Conservation (phyloP, 2,888 invertebrate genomes). For the Orthonychiurus folsomi region DNA sequence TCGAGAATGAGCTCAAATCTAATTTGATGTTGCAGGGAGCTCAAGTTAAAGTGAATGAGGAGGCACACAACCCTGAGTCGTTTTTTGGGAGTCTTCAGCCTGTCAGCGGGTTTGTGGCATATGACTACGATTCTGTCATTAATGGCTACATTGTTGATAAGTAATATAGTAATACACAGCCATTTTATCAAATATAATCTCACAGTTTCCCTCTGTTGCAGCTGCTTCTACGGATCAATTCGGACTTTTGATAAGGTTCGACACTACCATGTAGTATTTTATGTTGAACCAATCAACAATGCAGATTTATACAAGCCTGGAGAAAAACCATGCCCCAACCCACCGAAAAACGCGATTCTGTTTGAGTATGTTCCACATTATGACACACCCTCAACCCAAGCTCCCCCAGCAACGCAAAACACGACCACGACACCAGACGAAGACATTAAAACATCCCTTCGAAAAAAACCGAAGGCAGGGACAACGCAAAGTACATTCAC, state of each 20-base stretch:
- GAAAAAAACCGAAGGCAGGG: neutral
- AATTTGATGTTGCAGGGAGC: constrained; percentile 6
- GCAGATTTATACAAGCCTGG: constrained; percentile 16
- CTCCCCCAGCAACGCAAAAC: neutral
- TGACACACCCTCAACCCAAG: neutral
- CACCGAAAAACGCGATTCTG: constrained; percentile 15
- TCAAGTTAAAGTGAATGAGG: neutral
- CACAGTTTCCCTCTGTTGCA: constrained; percentile 7
- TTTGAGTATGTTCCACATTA: constrained; percentile 21
- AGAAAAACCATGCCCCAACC: neutral
- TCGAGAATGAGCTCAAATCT: neutral
- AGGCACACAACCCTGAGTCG: neutral
- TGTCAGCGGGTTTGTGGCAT: constrained; percentile 20
- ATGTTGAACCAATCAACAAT: constrained; percentile 23
- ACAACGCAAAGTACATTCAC: constrained; percentile 4
- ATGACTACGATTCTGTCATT: constrained; percentile 21
- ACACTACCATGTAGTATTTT: constrained; percentile 24
- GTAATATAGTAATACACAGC: constrained; percentile 12
- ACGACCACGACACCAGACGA: neutral
- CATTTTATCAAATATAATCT: neutral
- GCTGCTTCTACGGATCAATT: constrained; percentile 27
- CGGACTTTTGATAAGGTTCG: constrained; percentile 23
- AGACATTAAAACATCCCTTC: neutral
- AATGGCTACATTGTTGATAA: constrained; percentile 23
- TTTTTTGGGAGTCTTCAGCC: constrained; percentile 14